Base-by-base conservation (phyloP, 2,797 vertebrate genomes). In the Gorsachius magnificus region DNA sequence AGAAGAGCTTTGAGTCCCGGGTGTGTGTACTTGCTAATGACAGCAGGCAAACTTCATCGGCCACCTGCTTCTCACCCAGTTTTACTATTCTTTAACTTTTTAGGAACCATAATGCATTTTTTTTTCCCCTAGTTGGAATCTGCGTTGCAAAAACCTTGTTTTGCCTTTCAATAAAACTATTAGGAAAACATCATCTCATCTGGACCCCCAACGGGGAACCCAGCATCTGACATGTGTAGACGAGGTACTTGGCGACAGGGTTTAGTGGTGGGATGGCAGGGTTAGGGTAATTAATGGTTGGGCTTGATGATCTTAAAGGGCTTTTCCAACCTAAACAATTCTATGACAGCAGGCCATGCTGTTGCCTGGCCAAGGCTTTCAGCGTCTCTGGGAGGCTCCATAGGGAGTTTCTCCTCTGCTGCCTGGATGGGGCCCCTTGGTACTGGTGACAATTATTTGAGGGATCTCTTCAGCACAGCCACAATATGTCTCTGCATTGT, bases 311-410 rank as follows among this genome's bases (percentile, higher is more conserved):
- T 43, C 41, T 43, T 43, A 43, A 43, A 43, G 41, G 41, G 15
- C 41, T 43, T 43, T 43, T 43, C 41, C 41, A 43, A 43, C 41
- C 41, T 43, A 43, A 43, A 16, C 41, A 7, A 43, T 43, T 43
- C 41, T 43, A 43, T 43, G 41, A 43, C 0, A 1, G 33, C 14
- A 18, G 31, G 38, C 53, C 17, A 5, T 14, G 31, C 36, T 3
- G 1, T 29, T 72, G 50, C 50, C 43, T 0, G 0, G 41, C 36
- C 54, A 69, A 13, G 13, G 60, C 28, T 9, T 10, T 22, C 57
- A 28, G 7, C 4, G 17, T 31, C n/a, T 53, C 63, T 46, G 31
- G 36, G 38, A 84, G 4, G 10, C 10, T 83, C 35, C 29, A 11
- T 0, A 76, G 35, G 28, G 26, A 90, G 11, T 22, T 69, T 76